Evolutionary conservation across 2,888 invertebrate genomes (phyloP), one percentile per base, ranked within the genome.

Genomic region (Ectemnius lituratus): DNA sequence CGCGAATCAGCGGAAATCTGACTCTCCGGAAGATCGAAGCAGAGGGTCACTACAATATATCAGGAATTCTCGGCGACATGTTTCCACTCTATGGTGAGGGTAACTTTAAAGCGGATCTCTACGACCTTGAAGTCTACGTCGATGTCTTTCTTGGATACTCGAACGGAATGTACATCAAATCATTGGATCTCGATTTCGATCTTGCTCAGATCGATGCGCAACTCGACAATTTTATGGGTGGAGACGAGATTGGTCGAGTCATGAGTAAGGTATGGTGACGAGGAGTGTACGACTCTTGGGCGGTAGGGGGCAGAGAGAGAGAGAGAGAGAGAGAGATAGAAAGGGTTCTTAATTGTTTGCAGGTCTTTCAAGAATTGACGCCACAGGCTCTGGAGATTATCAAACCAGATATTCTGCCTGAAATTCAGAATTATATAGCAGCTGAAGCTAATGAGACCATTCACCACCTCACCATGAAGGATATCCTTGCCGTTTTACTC

Each of bases 361-460:
- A 90, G 90, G 89, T 89, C 14, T 85, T 89, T 20, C 81, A 86
- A 58, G 86, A 88, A 49, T 68, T 90, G 27, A 83, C 85, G 11
- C 89, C 90, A 3, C 82, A 87, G 65, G 86, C 85, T n/a, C 11
- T 89, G 49, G 87, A 89, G 60, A 81, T 88, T 52, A 82, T 89
- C 60, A 90, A 90, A 67, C 90, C 90, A 11, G 89, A 89, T 60
- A 77, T 90, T 68, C 70, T 89, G 63, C 90, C 90, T 6, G 83
- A 77, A 28, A 88, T 90, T 62, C 84, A 87, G 71, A 84, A 87
- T 47, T 87, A 84, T 67, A 84, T 89, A 46, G 83, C 86, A 0
- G 75, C 81, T 18, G 78, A 79, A 66, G 85, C 81, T 20, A 89
- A 89, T 77, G 86, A 86, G 37, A 88, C 89, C 46, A 78, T 86